Evolutionary conservation across 2,888 invertebrate species (phyloP).

Genomic region (Ophion ventricosus): DNA sequence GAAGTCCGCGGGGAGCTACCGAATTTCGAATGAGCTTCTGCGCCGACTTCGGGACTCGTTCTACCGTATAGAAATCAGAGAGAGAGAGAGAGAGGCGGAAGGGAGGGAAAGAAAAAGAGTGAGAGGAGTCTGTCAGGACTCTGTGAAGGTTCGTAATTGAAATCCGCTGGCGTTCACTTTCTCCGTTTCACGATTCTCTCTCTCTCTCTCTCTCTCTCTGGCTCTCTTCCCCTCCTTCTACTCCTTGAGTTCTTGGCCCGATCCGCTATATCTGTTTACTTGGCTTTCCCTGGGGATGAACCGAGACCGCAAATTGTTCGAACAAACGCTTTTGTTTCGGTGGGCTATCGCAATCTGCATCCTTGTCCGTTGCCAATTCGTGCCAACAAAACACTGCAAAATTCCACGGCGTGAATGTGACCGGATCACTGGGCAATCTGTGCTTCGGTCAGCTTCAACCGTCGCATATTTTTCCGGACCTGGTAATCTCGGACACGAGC

Average conservation of each 20-base stretch:
- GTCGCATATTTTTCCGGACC: background rate
- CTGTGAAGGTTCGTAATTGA: constrained; percentile 81
- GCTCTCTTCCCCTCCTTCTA: background rate
- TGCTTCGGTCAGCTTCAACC: constrained; percentile 31
- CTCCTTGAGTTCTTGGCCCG: constrained; percentile 18
- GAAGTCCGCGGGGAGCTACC: constrained; percentile 81
- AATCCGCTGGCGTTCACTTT: constrained; percentile 76
- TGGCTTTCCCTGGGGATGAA: constrained; percentile 56
- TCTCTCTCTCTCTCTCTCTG: constrained; percentile 31
- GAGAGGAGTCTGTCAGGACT: constrained; percentile 63
- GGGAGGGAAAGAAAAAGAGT: constrained; percentile 10
- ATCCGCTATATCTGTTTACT: constrained; percentile 49
- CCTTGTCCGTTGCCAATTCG: constrained; percentile 69
- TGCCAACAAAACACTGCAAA: constrained; percentile 26
- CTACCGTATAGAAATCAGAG: constrained; percentile 36
- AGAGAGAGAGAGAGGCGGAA: constrained; percentile 12
- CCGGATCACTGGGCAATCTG: constrained; percentile 7
- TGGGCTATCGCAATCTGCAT: constrained; percentile 79
- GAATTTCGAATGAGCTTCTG: constrained; percentile 83
- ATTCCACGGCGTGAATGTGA: constrained; percentile 30
- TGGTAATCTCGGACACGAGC: constrained; percentile 34
- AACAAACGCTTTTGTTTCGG: constrained; percentile 82
- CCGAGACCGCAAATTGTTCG: constrained; percentile 67
- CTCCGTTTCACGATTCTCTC: constrained; percentile 29
- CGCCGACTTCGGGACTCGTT: constrained; percentile 60